Base-by-base conservation (phyloP, 53 echinoderm and acorn worm genomes). In the Zoroaster sp. region DNA sequence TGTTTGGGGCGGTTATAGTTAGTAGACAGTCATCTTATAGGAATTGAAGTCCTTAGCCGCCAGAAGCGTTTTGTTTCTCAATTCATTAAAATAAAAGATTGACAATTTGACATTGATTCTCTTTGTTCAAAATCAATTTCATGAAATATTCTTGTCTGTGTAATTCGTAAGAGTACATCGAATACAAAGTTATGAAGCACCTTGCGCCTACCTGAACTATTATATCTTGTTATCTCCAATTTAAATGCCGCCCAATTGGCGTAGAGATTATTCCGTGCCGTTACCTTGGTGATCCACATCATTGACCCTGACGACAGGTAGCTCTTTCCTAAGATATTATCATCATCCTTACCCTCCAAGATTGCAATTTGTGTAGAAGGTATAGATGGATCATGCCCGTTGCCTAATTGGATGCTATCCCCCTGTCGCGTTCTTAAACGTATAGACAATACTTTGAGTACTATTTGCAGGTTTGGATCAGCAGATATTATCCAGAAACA, bases 401-500 rank as follows among this genome's bases (percentile, higher is more conserved):
- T 71, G 1, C 85, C 85, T 4, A 85, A n/a, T 10, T 35, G n/a
- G 21, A 85, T 71, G 17, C n/a, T 11, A 13, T 85, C 85, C 51
- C 33, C 36, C 3, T 0, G 9, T 7, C 47, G 71, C 2, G 31
- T 12, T 0, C 0, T n/a, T n/a, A 83, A 21, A 15, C 34, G 20
- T 45, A 85, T 71, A 20, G 46, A 47, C 51, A 71, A 12, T 18
- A 85, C 51, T 70, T 69, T 85, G 32, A 85, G 70, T 5, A 54
- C 49, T 5, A 85, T 47, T 47, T 85, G 71, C 32, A 85, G 71
- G 32, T 49, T 44, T 33, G 36, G 38, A 35, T 45, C 49, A 17
- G 85, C 70, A 36, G 85, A 35, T n/a, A 85, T 7, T 20, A 37
- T 35, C 85, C 85, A 85, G 35, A 85, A 34, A n/a, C 85, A 85